Conservation (phyloP, 2,797 vertebrate species). For the Takifugu rubripes region DNA sequence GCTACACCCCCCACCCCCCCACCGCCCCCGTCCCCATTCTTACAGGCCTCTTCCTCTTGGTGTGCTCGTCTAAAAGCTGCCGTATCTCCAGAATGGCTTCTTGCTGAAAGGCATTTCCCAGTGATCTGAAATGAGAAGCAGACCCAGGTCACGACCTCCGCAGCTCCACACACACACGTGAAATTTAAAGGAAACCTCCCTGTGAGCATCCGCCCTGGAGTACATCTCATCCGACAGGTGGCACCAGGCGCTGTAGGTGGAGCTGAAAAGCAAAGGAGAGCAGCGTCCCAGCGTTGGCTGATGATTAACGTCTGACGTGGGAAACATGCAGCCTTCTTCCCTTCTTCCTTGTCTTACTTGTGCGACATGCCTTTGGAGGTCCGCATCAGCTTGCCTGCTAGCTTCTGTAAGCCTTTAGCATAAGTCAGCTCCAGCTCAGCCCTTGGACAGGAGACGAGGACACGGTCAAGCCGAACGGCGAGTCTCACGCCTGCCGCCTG, state of each 20-base stretch:
- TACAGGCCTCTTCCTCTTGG: conserved; percentile 83
- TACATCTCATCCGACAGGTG: conserved; percentile 85
- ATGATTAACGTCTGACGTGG: not conserved
- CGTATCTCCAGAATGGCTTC: conserved; percentile 81
- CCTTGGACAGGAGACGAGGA: conserved; percentile 56
- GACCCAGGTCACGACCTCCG: not conserved
- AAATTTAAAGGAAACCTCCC: conserved; percentile 48
- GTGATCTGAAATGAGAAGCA: conserved; percentile 69
- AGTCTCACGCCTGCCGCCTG: too few relatives aligned
- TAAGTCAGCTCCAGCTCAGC: conserved; percentile 83
- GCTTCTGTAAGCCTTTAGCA: conserved; percentile 84
- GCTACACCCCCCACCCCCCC: too few relatives aligned
- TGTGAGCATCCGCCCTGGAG: conserved; percentile 83
- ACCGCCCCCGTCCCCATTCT: conserved; percentile 34
- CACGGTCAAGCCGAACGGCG: not conserved
- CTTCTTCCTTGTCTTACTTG: conserved; percentile 74
- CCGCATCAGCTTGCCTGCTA: conserved; percentile 80
- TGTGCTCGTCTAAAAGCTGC: conserved; percentile 78
- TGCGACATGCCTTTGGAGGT: conserved; percentile 76
- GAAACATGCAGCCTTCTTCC: conserved; percentile 11
- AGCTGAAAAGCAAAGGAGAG: conserved; percentile 66
- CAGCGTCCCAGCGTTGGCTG: not conserved
- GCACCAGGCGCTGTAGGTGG: conserved; percentile 79
- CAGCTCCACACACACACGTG: conserved; percentile 8
- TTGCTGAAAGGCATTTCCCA: conserved; percentile 83